Evolutionary conservation across 2,113 vertebrate species (phyloP).

Genomic region (Lethenteron reissneri): DNA sequence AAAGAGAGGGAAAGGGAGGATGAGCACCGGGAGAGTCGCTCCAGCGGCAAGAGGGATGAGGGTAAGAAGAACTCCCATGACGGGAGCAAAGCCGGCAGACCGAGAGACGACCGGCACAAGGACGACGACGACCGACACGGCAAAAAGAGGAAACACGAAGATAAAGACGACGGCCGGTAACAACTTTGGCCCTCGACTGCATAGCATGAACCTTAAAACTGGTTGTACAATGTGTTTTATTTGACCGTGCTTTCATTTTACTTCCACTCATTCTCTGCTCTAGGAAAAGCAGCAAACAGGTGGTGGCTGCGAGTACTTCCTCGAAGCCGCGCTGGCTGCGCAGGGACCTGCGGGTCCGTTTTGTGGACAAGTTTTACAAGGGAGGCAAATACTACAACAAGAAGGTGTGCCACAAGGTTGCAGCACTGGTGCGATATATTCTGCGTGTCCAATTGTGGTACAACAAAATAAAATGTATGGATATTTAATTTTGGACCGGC

Average conservation of each 20-base stretch:
- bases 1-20: constrained; percentile 1
- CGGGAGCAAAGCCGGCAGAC: not conserved
- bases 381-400: constrained; percentile 60
- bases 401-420: constrained; percentile 26
- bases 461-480: not conserved
- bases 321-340: not conserved
- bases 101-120: not conserved
- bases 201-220: too few species aligned
- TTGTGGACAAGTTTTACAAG: constrained; percentile 48
- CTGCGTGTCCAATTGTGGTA: not conserved
- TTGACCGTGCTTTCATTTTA: too few species aligned
- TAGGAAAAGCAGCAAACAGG: not conserved
- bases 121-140: not conserved
- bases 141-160: constrained; percentile 2
- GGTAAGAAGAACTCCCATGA: not conserved
- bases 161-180: too few species aligned
- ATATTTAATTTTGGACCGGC: not conserved
- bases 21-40: not conserved
- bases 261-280: too few species aligned
- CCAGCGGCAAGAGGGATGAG: not conserved
- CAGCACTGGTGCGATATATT: not conserved
- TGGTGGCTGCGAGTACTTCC: not conserved
- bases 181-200: too few species aligned
- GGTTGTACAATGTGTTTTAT: too few species aligned
- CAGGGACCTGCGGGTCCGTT: constrained; percentile 38